These are phyloP conservation scores for Anableps anableps DNA, from an alignment of 2,797 vertebrate genomes.

Conservation along the genomic window DNA sequence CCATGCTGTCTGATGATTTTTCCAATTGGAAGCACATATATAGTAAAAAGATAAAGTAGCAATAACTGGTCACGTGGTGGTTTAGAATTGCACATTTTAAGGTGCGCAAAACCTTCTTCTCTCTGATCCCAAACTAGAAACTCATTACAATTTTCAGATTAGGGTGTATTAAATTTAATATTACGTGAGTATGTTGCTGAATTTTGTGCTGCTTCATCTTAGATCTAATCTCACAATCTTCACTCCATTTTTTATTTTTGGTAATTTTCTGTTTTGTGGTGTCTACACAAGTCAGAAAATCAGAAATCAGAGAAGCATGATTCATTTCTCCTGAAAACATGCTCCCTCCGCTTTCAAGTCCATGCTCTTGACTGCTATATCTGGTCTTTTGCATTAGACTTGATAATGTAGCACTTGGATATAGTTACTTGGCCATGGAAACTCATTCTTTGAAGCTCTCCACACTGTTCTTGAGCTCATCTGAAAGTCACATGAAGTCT, in stretches of 20 bases:
- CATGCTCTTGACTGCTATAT: background rate
- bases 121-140: background rate
- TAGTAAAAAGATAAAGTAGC: background rate
- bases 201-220: background rate
- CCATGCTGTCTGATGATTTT: too few species aligned
- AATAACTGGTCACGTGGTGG: background rate
- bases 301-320: background rate
- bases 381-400: background rate
- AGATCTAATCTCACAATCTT: background rate
- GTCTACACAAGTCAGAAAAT: background rate
- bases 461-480: too few species aligned
- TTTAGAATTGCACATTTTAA: background rate
- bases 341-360: background rate
- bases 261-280: background rate
- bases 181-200: background rate
- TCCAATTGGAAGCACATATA: too few species aligned
- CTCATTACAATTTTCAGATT: background rate
- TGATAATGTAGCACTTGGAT: background rate
- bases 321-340: background rate
- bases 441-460: background rate
- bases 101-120: too few species aligned
- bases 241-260: background rate
- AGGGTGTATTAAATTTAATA: background rate
- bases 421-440: background rate
- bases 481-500: background rate